Evolutionary conservation across 2,113 vertebrate genomes (phyloP).

Genomic region (Mormyrus lacerda): DNA sequence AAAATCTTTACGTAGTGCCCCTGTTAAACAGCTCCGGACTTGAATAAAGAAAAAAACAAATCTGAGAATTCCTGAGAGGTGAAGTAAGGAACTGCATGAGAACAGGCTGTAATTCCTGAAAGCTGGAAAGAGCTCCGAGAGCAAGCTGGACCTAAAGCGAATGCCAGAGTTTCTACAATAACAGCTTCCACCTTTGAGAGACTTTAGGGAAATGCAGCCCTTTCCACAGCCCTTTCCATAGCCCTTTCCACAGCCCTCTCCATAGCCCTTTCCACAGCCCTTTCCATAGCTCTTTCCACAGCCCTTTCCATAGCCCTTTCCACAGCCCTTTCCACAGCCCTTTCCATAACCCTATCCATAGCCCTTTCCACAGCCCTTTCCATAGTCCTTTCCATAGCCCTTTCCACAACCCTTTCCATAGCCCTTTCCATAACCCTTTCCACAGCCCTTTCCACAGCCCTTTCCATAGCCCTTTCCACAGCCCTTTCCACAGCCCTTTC

Average conservation of each 20-base stretch:
- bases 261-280: not conserved
- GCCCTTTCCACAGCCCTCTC: too few species aligned
- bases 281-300: not conserved
- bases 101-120: conserved; percentile 9
- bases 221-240: not conserved
- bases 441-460: too few species aligned
- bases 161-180: not conserved
- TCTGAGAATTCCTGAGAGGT: conserved; percentile 5
- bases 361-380: not conserved
- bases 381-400: not conserved
- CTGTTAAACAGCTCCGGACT: not conserved
- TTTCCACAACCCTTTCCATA: not conserved
- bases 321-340: not conserved
- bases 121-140: not conserved
- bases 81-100: conserved; percentile 12
- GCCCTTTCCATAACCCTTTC: not conserved
- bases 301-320: not conserved
- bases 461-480: too few species aligned
- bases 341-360: too few species aligned
- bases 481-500: too few species aligned
- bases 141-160: not conserved
- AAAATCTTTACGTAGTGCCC: not conserved
- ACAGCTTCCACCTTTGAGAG: not conserved
- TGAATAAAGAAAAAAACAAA: conserved; percentile 11
- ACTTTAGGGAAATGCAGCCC: not conserved